A percentile compares a stretch with the other conserved stretches of the same genome.
These are phyloP conservation scores for Nemurella pictetii DNA, from an alignment of 2,888 invertebrate genomes.

Conservation along the genomic window DNA sequence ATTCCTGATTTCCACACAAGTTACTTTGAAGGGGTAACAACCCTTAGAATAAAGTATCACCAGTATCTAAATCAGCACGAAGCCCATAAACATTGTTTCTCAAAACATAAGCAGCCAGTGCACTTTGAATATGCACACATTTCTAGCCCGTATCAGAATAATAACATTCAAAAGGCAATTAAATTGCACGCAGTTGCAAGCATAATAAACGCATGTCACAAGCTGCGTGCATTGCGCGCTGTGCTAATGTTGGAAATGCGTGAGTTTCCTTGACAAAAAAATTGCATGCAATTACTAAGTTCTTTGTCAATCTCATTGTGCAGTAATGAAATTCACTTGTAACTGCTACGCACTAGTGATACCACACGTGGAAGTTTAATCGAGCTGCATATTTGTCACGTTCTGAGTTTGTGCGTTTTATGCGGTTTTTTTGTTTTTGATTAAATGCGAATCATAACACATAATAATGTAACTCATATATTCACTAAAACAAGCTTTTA, in stretches of 20 bases:
- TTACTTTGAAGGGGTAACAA: too few relatives aligned
- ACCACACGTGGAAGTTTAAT: not conserved
- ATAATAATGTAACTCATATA: too few relatives aligned
- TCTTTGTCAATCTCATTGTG: not conserved
- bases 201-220: not conserved
- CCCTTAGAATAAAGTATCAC: too few relatives aligned
- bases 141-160: not conserved
- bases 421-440: too few relatives aligned
- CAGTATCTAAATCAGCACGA: too few relatives aligned
- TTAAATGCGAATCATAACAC: too few relatives aligned
- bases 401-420: too few relatives aligned
- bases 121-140: not conserved
- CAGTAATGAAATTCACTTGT: not conserved
- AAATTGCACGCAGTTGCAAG: not conserved
- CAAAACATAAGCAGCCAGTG: too few relatives aligned
- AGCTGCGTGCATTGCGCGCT: not conserved
- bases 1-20: too few relatives aligned
- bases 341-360: not conserved
- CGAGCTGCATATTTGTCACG: too few relatives aligned
- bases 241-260: not conserved
- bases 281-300: not conserved
- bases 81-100: too few relatives aligned
- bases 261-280: not conserved
- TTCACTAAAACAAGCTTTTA: too few relatives aligned
- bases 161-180: not conserved